Evolutionary conservation across 2,888 invertebrate species (phyloP).

Genomic region (Rhimphoctona megacephalus): DNA sequence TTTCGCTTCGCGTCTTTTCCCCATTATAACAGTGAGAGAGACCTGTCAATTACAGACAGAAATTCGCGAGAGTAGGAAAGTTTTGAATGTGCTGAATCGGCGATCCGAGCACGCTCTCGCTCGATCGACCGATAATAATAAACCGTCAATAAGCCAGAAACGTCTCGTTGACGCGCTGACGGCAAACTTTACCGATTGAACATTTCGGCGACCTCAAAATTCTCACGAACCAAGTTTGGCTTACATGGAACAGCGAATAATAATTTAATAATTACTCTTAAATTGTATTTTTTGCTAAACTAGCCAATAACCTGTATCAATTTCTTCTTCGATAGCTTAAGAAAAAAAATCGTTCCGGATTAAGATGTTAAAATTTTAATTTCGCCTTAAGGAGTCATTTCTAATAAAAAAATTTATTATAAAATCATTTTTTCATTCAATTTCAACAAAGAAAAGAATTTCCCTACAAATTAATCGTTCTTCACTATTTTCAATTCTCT

Average conservation of each 20-base stretch:
- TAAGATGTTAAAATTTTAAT: no score
- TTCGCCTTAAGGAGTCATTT: no score
- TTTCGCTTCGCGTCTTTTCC: background rate
- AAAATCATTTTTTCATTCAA: no score
- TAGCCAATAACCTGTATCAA: background rate
- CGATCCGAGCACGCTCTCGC: constrained; percentile 62
- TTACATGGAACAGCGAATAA: background rate
- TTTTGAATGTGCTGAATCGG: constrained; percentile 80
- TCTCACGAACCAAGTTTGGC: background rate
- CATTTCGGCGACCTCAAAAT: background rate
- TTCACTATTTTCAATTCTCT: no score
- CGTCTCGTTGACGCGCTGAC: constrained; percentile 56
- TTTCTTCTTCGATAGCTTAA: no score
- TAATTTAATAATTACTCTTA: background rate
- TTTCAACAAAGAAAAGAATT: no score
- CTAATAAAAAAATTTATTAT: no score
- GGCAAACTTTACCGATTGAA: constrained; percentile 57
- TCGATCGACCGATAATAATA: constrained; percentile 27
- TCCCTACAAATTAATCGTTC: no score
- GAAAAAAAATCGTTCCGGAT: no score
- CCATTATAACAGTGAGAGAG: background rate
- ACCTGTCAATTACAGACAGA: constrained; percentile 70
- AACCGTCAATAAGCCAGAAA: constrained; percentile 16
- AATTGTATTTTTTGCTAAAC: background rate
- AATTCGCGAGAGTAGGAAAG: constrained; percentile 59